A percentile compares a stretch with the other conserved stretches of the same genome.
phyloP scores from a whole-genome alignment of 2,888 invertebrate genomes.

The Autographa pulchrina region DNA sequence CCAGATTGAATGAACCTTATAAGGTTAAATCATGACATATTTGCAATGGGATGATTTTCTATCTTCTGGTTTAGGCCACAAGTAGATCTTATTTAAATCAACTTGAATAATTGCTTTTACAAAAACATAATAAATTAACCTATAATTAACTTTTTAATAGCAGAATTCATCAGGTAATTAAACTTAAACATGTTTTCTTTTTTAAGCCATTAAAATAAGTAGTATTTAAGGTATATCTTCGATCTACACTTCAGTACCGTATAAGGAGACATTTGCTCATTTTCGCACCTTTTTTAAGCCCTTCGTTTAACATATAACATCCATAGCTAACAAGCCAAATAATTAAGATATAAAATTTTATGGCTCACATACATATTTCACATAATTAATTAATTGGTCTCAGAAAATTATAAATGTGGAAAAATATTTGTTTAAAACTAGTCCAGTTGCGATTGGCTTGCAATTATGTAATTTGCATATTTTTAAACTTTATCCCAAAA shows the following conservation, averaged over 20 bases:
- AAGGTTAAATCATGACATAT: too few species aligned
- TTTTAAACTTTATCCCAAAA: too few species aligned
- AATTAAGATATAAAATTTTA: conserved; percentile 58
- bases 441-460: background rate
- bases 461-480: too few species aligned
- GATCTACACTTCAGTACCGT: conserved; percentile 38
- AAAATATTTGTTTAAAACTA: conserved; percentile 14
- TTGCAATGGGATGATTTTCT: too few species aligned
- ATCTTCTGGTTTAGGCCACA: too few species aligned
- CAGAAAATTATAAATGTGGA: conserved; percentile 33
- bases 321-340: conserved; percentile 41
- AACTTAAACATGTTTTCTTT: conserved; percentile 8
- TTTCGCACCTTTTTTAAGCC: conserved; percentile 30
- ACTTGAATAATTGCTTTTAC: too few species aligned
- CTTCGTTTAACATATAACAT: conserved; percentile 32
- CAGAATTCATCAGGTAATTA: conserved; percentile 14
- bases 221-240: conserved; percentile 29
- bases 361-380: too few species aligned
- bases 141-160: background rate
- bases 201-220: background rate
- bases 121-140: background rate
- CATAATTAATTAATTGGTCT: conserved; percentile 46
- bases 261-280: conserved; percentile 38
- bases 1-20: too few species aligned
- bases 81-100: too few species aligned